Evolutionary conservation across 2,888 invertebrate genomes (phyloP).

Genomic region (Synanthedon tipuliformis): DNA sequence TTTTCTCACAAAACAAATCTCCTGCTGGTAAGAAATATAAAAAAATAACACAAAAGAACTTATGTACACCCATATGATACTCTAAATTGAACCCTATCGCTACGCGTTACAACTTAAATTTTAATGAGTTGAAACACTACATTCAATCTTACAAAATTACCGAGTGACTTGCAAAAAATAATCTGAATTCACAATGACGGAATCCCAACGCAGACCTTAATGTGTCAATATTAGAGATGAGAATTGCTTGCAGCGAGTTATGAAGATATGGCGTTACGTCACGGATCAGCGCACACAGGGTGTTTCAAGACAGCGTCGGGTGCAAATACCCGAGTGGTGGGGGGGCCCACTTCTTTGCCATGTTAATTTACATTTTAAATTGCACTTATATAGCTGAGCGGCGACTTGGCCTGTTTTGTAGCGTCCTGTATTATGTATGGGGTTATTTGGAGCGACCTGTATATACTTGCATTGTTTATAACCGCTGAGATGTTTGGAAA

Average conservation of each 20-base stretch:
- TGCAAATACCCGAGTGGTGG: constrained; percentile 40
- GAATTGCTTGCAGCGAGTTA: too few relatives aligned
- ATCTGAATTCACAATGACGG: too few relatives aligned
- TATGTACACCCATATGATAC: constrained; percentile 18
- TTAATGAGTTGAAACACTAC: too few relatives aligned
- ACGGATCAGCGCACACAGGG: constrained; percentile 17
- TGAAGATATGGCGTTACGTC: too few relatives aligned
- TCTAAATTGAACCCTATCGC: constrained; percentile 21
- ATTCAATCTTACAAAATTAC: background rate
- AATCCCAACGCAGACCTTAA: background rate
- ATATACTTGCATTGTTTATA: constrained; percentile 13
- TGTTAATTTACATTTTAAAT: constrained; percentile 73
- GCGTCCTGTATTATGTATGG: constrained; percentile 31
- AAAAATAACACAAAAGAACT: constrained; percentile 39
- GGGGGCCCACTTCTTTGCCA: constrained; percentile 61
- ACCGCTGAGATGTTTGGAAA: constrained; percentile 8
- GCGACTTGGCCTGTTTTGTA: constrained; percentile 59
- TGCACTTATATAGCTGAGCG: constrained; percentile 67
- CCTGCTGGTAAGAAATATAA: constrained; percentile 49
- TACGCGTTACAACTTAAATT: too few relatives aligned
- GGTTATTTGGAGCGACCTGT: constrained; percentile 19
- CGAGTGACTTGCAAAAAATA: background rate
- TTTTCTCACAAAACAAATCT: constrained; percentile 53
- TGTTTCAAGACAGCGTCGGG: constrained; percentile 52
- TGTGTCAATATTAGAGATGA: too few relatives aligned